Evolutionary conservation across 2,888 invertebrate genomes (phyloP), one percentile per base, ranked within the genome.

Genomic region (Pyrrhia umbra): DNA sequence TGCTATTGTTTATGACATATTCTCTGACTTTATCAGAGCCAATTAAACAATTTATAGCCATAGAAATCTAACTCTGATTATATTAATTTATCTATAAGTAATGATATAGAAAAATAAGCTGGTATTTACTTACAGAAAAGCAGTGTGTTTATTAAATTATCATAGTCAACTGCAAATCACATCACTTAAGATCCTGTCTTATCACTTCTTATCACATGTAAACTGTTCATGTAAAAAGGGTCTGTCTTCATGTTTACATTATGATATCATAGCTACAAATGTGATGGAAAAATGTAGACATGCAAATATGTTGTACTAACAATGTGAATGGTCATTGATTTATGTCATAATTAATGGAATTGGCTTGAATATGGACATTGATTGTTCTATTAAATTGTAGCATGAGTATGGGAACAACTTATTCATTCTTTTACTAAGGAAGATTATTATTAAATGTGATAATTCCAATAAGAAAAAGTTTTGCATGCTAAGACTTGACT

Each of bases 131-230:
- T 2, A 34, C 8, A 18, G 34, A 49, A 40, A 39, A 43, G 37
- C 25, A 47, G 5, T 2, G 15, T 34, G 9, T 40, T 8, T 43
- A 52, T 13, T 13, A 16, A 43, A 34, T 61, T 39, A 68, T 42
- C 20, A 51, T 15, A 59, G 25, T 21, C 4, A 15, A 18, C 39
- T 30, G 9, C 25, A 49, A 63, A 63, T 57, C 71, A 54, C 49
- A 70, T 50, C 54, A 75, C 43, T 54, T 42, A 6, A 46, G 47
- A 57, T 51, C 47, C 10, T 23, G 23, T 15, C 58, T 63, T 77
- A 77, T 75, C 75, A 68, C 25, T 0, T 30, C 50, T 61, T 73
- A 77, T 77, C 77, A 68, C 9, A 16, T 18, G 47, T 43, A 61
- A 62, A 49, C 66, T 42, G 60, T 66, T 58, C 20, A 50, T 49